These are phyloP conservation scores for Ceratitis capitata DNA, from an alignment of 1,140 invertebrate genomes.

Conservation along the genomic window DNA sequence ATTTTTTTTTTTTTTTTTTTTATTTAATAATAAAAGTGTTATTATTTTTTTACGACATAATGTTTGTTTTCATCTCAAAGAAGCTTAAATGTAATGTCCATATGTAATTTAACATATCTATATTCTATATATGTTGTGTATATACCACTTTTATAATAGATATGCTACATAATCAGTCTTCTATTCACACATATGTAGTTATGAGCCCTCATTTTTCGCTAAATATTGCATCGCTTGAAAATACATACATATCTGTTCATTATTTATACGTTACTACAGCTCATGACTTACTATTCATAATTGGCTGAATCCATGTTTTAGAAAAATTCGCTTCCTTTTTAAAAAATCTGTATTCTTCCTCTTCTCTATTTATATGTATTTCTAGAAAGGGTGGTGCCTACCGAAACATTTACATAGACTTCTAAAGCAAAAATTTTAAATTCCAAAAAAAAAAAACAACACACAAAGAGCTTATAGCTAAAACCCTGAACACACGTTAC, in stretches of 20 bases:
- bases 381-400: conserved; percentile 46
- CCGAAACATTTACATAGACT: conserved; percentile 45
- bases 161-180: no score
- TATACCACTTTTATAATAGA: no score
- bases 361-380: conserved; percentile 40
- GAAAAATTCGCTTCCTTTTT: background rate
- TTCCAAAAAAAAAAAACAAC: background rate
- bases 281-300: background rate
- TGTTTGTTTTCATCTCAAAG: no score
- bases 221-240: background rate
- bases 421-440: background rate
- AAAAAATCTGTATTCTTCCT: conserved; percentile 25
- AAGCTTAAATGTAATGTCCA: no score
- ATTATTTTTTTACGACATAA: no score
- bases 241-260: background rate
- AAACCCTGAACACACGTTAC: background rate
- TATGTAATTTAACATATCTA: no score
- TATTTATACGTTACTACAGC: background rate
- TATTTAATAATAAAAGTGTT: no score
- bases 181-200: no score
- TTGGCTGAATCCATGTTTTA: background rate
- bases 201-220: no score
- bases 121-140: no score
- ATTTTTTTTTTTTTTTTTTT: no score
- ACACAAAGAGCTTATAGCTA: background rate